Evolutionary conservation across 2,888 invertebrate species (phyloP), one percentile per base, ranked within the genome.

Genomic region (Piscicola geometra): DNA sequence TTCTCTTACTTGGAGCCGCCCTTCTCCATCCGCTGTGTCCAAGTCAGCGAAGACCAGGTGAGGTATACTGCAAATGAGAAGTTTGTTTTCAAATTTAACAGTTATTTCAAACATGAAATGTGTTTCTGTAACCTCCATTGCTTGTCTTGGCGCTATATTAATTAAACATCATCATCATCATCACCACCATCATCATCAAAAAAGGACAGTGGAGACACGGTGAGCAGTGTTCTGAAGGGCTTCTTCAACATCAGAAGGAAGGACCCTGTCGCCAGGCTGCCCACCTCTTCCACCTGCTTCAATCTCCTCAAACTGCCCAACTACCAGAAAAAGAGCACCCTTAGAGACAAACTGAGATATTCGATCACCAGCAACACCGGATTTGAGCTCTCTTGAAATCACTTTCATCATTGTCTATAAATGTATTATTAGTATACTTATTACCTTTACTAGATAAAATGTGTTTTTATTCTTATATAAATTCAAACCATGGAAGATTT

Each of bases 261-360:
- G 69, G 84, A 84, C 74, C 82, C 85, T 1, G 83, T 84, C 72
- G 93, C 95, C 84, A 90, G 97, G 50, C 88, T 99, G 66, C 98
- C 99, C n/a, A 98, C 99, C 0, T 96, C 97, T 0, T 98, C 98
- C 0, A 99, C 99, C 0, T 99, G 99, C 85, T 99, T 99, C 87
- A 99, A 99, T 87, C 89, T 99, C 60, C 89, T 99, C 68, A 99
- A 99, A 86, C 88, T 86, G 36, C 99, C 99, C 75, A 99, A 98
- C 87, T 99, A 99, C 86, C 95, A 94, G 85, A 95, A 94, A 86
- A 93, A 96, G 82, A 91, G 93, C 82, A 94, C 95, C 0, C 87
- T 99, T 5, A 88, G 94, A 70, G 98, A 99, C 83, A 99, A 99
- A 86, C 88, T 99, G 3, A 90, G 96, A 50, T 99, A 99, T 85